These are phyloP conservation scores for Lithobates sylvaticus DNA, from an alignment of 2,797 vertebrate genomes.

Conservation along the genomic window DNA sequence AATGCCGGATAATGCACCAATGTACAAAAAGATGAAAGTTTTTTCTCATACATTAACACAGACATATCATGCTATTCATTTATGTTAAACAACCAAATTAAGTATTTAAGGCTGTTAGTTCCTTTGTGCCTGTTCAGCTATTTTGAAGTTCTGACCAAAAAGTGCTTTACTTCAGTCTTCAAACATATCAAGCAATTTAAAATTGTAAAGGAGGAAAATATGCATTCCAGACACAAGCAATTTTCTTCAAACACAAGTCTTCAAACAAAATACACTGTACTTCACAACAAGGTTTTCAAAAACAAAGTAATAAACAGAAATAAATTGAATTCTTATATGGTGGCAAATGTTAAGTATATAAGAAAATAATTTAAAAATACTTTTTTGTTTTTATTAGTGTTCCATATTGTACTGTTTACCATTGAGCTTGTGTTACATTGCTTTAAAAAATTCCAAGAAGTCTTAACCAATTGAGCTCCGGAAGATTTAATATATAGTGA, in stretches of 20 bases:
- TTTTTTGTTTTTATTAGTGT: no score
- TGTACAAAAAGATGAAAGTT: neutral
- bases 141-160: neutral
- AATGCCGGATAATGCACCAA: no score
- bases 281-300: neutral
- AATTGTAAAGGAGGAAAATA: neutral
- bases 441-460: no score
- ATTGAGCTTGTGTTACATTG: no score
- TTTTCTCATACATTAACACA: neutral
- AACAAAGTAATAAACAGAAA: neutral
- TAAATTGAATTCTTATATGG: neutral
- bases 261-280: neutral
- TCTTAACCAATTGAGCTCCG: no score
- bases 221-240: neutral
- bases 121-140: neutral
- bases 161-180: neutral
- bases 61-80: neutral
- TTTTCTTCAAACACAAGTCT: neutral
- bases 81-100: neutral
- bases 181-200: constrained; percentile 15
- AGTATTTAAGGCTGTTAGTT: neutral
- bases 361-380: no score
- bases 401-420: no score
- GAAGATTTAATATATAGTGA: no score
- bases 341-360: no score